Conservation (phyloP, 1,140 invertebrate genomes). For the Macrobrachium nipponense region DNA sequence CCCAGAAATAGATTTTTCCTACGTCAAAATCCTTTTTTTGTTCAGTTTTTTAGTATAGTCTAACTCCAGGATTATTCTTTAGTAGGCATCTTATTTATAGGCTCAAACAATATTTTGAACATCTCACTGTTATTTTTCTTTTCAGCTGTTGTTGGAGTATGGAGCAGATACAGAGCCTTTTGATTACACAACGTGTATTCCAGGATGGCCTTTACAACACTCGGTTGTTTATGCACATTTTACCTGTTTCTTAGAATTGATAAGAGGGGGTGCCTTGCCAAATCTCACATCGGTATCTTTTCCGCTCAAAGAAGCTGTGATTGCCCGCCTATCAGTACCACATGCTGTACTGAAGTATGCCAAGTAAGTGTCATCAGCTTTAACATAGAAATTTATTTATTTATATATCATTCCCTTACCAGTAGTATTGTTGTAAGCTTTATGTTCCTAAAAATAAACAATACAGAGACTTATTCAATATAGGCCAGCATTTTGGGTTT, state of each 20-base stretch:
- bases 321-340: constrained; percentile 55
- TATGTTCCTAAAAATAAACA: no score
- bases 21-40: no score
- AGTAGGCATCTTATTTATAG: no score
- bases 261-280: constrained; percentile 52
- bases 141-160: constrained; percentile 43
- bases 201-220: constrained; percentile 62
- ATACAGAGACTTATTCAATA: not conserved
- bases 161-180: constrained; percentile 54
- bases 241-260: constrained; percentile 56
- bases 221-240: constrained; percentile 58
- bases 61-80: no score
- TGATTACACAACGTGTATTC: constrained; percentile 52
- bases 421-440: not conserved
- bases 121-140: not conserved
- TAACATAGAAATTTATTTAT: not conserved
- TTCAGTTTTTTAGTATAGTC: no score
- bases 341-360: constrained; percentile 61
- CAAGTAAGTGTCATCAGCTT: constrained; percentile 33
- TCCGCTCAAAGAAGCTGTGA: constrained; percentile 17
- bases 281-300: constrained; percentile 39
- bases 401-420: not conserved
- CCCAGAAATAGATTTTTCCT: no score
- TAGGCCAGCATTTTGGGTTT: no score
- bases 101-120: no score